A percentile compares a stretch with the other conserved stretches of the same genome.
These are phyloP conservation scores for Vanacampus margaritifer DNA, from an alignment of 2,113 vertebrate genomes.

Conservation along the genomic window DNA sequence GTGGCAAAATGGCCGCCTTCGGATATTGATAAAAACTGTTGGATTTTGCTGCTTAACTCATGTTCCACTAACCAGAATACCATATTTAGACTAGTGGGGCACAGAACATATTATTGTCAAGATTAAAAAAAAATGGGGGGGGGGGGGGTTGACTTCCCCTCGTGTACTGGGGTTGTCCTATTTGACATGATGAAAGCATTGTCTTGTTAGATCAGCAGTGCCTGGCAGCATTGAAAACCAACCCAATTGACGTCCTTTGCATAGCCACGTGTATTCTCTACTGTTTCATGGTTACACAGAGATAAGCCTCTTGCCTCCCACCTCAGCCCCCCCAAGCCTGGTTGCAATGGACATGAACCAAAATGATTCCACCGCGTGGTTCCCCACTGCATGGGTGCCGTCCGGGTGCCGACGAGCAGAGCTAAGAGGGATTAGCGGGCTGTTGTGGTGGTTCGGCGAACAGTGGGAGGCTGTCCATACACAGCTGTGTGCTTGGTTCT, in stretches of 20 bases:
- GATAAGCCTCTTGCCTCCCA: slow-evolving; percentile 21
- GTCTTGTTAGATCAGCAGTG: no score
- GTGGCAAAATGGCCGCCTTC: no score
- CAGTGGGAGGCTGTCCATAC: slow-evolving; percentile 66
- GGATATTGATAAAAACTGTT: no score
- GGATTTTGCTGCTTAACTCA: no score
- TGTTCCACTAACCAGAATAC: no score
- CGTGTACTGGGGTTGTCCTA: background rate
- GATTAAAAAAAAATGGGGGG: no score
- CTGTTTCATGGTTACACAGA: background rate
- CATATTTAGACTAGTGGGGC: no score
- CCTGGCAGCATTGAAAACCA: no score
- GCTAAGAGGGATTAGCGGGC: slow-evolving; percentile 67
- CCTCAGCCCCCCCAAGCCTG: slow-evolving; percentile 35
- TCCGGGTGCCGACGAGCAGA: slow-evolving; percentile 56
- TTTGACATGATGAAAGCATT: no score
- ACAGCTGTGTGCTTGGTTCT: slow-evolving; percentile 71
- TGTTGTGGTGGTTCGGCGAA: slow-evolving; percentile 60
- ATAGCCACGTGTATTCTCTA: no score
- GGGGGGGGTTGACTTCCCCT: background rate
- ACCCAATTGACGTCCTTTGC: no score
- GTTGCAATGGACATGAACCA: slow-evolving; percentile 37
- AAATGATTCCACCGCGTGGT: slow-evolving; percentile 62
- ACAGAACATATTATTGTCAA: no score
- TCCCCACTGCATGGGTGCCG: slow-evolving; percentile 48